These are phyloP conservation scores for Phoxinus dragarum DNA, from an alignment of 2,797 vertebrate species.

Conservation along the genomic window DNA sequence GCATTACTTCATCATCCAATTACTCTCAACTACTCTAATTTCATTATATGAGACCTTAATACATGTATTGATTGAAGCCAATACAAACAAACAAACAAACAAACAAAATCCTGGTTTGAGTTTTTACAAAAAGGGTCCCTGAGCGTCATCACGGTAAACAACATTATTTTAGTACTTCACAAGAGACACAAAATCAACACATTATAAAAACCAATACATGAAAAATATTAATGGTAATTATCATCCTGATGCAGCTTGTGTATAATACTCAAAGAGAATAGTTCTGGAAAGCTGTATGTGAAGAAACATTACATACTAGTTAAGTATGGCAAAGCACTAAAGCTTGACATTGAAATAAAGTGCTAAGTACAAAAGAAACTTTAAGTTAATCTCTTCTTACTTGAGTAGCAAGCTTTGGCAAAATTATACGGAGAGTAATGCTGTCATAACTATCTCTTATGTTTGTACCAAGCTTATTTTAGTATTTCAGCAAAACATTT, in stretches of 20 bases:
- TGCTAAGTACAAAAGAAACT: conserved; percentile 79
- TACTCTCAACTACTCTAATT: neutral
- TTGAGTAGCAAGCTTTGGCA: conserved; percentile 74
- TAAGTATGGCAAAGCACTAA: conserved; percentile 73
- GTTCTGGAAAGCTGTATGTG: conserved; percentile 64
- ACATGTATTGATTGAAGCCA: conserved; percentile 25
- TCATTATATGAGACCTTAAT: conserved; percentile 20
- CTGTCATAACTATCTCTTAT: conserved; percentile 70
- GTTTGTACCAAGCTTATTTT: conserved; percentile 78
- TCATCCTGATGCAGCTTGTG: conserved; percentile 61
- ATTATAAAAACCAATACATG: conserved; percentile 44
- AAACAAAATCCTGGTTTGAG: conserved; percentile 40
- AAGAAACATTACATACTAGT: conserved; percentile 53
- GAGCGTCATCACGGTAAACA: conserved; percentile 79
- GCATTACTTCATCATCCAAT: conserved; percentile 10
- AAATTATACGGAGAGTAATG: conserved; percentile 64
- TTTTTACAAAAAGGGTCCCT: conserved; percentile 73
- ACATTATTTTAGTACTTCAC: conserved; percentile 56
- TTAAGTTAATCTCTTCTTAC: conserved; percentile 67
- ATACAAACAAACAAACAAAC: conserved; percentile 5
- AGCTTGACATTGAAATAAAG: conserved; percentile 79
- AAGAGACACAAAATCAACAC: conserved; percentile 39
- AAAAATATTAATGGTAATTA: conserved; percentile 51
- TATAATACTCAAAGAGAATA: conserved; percentile 62
- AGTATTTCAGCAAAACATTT: conserved; percentile 63